Base-by-base conservation (phyloP, 2,888 invertebrate species). In the Epirrita christyi region DNA sequence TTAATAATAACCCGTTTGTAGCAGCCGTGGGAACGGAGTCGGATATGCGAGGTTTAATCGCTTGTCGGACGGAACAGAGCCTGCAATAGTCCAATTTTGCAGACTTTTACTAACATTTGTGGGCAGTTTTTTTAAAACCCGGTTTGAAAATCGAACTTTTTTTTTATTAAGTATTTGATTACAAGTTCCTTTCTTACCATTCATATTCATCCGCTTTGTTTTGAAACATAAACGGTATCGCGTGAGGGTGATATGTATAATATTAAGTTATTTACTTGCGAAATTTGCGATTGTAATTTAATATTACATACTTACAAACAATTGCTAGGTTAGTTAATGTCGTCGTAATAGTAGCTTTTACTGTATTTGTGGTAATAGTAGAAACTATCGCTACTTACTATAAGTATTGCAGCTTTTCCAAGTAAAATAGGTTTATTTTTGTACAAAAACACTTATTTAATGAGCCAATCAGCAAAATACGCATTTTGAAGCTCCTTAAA, bases 81-180 rank as follows among this genome's bases (percentile, higher is more conserved):
- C 86, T 87, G 91, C 90, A 89, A 90, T 91, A 91, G 90, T 91
- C 91, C 88, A 91, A 92, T 92, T 92, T 89, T 86, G 90, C 87
- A 87, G 88, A 83, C 89, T 91, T 89, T 92, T 91, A 90, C 91
- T 89, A 88, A 89, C 88, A 85, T 87, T 83, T 79, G 81, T 73
- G 77, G 78, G 81, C 76, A 73, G 74, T 77, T 80, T 75, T 74
- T 78, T 2, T 73, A 83, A 85, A 66, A 61, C 61, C 37, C 48
- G 60, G n/a, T 66, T 60, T 61, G 60, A 56, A 62, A 60, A 61
- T 57, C 15, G 64, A 57, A 47, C 42, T 48, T 42, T 44, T 55
- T 48, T 48, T 43, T 37, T 21, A 36, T 14, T 28, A 29, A 7
- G 28, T 28, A 29, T 38, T 42, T 13, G 5, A 44, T 5, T 7